These are phyloP conservation scores for Caenorhabditis doughertyi DNA, from an alignment of 2,888 invertebrate species.

Conservation along the genomic window DNA sequence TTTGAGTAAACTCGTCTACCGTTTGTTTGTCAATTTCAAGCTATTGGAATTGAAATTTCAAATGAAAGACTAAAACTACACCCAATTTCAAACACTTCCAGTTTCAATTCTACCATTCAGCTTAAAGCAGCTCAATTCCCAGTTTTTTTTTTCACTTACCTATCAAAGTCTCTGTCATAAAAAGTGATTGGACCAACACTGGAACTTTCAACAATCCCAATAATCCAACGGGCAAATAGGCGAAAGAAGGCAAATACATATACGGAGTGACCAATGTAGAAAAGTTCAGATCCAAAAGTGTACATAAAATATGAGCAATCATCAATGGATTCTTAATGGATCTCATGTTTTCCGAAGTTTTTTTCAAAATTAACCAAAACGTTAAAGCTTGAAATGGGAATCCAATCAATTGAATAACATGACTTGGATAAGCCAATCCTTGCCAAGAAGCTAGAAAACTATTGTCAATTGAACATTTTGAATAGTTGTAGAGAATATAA, in stretches of 20 bases:
- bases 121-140: too few relatives aligned
- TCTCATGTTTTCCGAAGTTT: constrained; percentile 26
- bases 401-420: constrained; percentile 12
- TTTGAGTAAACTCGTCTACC: too few relatives aligned
- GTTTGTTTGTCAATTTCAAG: too few relatives aligned
- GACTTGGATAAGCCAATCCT: constrained; percentile 25
- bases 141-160: constrained; percentile 8
- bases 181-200: background rate
- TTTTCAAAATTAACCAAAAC: constrained; percentile 18
- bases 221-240: constrained; percentile 13
- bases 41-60: too few relatives aligned
- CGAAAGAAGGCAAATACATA: constrained; percentile 9
- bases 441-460: constrained; percentile 43
- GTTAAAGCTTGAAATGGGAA: constrained; percentile 27
- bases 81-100: too few relatives aligned
- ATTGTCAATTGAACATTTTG: constrained; percentile 3
- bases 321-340: constrained; percentile 8
- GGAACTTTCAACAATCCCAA: constrained; percentile 6
- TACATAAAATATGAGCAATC: constrained; percentile 29
- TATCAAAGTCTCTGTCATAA: constrained; percentile 2
- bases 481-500: constrained; percentile 11
- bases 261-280: constrained; percentile 21
- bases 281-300: constrained; percentile 10
- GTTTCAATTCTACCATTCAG: too few relatives aligned
- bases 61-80: too few relatives aligned